Percentiles rank a stretch among this genome's conserved stretches.
Conservation (phyloP, 2,113 vertebrate genomes). For the Bucco capensis region DNA sequence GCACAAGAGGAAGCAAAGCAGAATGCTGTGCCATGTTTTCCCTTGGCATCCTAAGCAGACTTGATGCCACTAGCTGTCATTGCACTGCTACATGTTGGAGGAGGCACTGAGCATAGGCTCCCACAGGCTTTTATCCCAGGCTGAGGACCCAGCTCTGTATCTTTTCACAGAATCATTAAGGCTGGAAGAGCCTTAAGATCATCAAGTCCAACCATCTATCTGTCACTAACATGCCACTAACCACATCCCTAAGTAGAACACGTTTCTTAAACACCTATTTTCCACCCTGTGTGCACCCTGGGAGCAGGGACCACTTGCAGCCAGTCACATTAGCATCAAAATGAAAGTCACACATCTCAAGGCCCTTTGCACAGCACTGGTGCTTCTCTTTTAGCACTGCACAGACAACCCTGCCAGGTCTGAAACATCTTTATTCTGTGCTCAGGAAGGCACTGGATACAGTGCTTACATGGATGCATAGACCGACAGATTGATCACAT, state of each 20-base stretch:
- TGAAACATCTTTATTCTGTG: not conserved
- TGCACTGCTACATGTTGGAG: too few species aligned
- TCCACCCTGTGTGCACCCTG: not conserved
- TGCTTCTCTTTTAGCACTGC: not conserved
- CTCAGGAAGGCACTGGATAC: not conserved
- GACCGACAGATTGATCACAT: not conserved
- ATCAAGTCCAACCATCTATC: too few species aligned
- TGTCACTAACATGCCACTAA: too few species aligned
- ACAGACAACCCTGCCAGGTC: not conserved
- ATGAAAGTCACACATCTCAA: not conserved
- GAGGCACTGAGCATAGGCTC: not conserved
- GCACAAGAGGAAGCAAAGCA: not conserved
- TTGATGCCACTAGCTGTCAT: not conserved
- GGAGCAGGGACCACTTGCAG: not conserved
- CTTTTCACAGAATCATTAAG: too few species aligned
- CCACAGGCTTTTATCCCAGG: not conserved
- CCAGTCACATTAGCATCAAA: not conserved
- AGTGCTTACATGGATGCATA: rapidly evolving
- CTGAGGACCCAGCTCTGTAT: not conserved
- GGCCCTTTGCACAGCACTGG: not conserved
- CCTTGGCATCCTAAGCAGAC: not conserved
- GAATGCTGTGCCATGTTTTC: not conserved
- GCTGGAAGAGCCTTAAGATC: too few species aligned
- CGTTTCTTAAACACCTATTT: too few species aligned
- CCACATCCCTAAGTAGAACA: too few species aligned